Percentiles rank a stretch among this genome's conserved stretches.
Conservation (phyloP, 1,140 invertebrate species). For the Catajapyx aquilonaris region DNA sequence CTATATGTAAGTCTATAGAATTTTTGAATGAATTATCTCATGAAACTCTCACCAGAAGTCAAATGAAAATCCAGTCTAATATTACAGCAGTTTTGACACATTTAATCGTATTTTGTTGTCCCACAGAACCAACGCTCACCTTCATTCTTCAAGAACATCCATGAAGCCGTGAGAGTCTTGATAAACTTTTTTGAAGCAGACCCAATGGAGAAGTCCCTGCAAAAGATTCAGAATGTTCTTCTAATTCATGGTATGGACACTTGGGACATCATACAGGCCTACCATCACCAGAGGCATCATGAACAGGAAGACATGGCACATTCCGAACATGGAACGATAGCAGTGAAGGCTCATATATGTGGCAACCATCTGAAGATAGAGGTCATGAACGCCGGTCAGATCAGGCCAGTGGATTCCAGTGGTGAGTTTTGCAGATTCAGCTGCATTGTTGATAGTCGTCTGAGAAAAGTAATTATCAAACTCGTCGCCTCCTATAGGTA, state of each 20-base stretch:
- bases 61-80: too few species aligned
- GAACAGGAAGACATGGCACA: constrained; percentile 20
- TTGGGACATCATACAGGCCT: constrained; percentile 62
- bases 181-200: constrained; percentile 28
- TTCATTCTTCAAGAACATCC: constrained; percentile 70
- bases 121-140: constrained; percentile 59
- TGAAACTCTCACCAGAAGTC: too few species aligned
- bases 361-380: constrained; percentile 41
- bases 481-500: too few species aligned
- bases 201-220: constrained; percentile 23
- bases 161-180: constrained; percentile 61
- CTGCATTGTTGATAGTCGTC: background rate
- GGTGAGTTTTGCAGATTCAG: constrained; percentile 29
- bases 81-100: background rate
- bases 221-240: constrained; percentile 43
- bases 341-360: constrained; percentile 41
- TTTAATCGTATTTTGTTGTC: too few species aligned
- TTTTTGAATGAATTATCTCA: constrained; percentile 1
- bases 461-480: too few species aligned
- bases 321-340: constrained; percentile 31
- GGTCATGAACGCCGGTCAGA: constrained; percentile 73
- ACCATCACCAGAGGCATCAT: constrained; percentile 42
- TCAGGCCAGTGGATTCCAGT: constrained; percentile 69
- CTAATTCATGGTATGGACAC: constrained; percentile 70
- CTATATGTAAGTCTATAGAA: constrained; percentile 52